Percentiles rank a stretch among this genome's conserved stretches.
phyloP scores from a whole-genome alignment of 1,140 invertebrate species.

The Hyles vespertilio region DNA sequence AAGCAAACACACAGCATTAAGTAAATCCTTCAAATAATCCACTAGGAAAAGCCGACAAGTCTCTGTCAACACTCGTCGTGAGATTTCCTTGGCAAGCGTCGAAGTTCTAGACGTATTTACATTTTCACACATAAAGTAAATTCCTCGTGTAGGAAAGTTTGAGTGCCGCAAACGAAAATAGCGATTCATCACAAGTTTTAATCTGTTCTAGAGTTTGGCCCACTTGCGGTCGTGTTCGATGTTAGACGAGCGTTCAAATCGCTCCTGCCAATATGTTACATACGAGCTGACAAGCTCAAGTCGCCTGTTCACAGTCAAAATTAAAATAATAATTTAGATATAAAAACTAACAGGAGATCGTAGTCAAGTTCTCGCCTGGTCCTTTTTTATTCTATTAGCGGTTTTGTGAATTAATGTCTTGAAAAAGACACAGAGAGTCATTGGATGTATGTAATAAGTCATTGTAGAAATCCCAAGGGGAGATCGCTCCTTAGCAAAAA shows the following conservation, averaged over 20 bases:
- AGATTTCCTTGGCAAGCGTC: slow-evolving; percentile 49
- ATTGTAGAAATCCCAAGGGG: too few relatives aligned
- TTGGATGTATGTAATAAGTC: too few relatives aligned
- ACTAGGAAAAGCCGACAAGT: slow-evolving; percentile 53
- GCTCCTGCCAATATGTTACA: slow-evolving; percentile 2
- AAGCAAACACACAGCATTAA: slow-evolving; percentile 57
- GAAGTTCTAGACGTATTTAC: slow-evolving; percentile 58
- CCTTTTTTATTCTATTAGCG: too few relatives aligned
- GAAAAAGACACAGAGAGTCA: too few relatives aligned
- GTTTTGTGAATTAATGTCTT: too few relatives aligned
- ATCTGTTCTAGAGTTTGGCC: slow-evolving; percentile 60
- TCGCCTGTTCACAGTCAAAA: too few relatives aligned
- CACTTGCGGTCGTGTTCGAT: slow-evolving; percentile 40
- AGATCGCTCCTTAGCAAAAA: too few relatives aligned
- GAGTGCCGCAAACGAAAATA: slow-evolving; percentile 54
- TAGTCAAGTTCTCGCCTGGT: too few relatives aligned
- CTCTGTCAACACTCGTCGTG: slow-evolving; percentile 52
- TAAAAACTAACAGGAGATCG: too few relatives aligned
- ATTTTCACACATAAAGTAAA: slow-evolving; percentile 68
- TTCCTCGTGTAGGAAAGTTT: slow-evolving; percentile 52
- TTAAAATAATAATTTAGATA: too few relatives aligned
- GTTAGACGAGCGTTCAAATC: slow-evolving; percentile 28
- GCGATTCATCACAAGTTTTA: slow-evolving; percentile 67
- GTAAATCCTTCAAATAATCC: slow-evolving; percentile 63
- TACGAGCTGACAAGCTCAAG: too few relatives aligned